Evolutionary conservation across 2,797 vertebrate genomes (phyloP), one percentile per base, ranked within the genome.

Genomic region (Pelodytes ibericus): DNA sequence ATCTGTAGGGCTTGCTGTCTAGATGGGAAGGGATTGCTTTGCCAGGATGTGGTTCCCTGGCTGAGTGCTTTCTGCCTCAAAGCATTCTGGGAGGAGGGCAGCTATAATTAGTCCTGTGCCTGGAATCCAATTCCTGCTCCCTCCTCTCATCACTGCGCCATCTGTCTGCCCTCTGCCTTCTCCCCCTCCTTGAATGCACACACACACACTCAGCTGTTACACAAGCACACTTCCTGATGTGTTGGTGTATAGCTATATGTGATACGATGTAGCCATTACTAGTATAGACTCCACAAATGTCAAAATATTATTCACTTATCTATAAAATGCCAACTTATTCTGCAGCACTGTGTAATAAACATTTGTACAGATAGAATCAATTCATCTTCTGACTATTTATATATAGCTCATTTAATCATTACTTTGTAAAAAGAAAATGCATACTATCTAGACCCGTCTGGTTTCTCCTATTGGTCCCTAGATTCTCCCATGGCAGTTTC

Each of bases 21-120:
- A 44, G 70, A 53, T 53, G 56, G 70, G 59, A 77, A 72, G 68
- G 56, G 63, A 61, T 67, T 72, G 69, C 70, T 71, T 60, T 72
- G 76, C 76, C 70, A 72, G 77, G 71, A 79, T 73, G 71, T 79
- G 77, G 77, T 79, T 79, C 71, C 64, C 77, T 79, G 77, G 77
- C 77, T 79, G 77, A 79, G 77, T 79, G 77, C 77, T 79, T 79
- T 79, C 77, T 73, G 71, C 71, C 71, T 73, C 77, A 79, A 67
- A 73, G 77, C 77, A 79, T 79, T 79, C 77, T 79, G 77, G 77
- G 77, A 79, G 64, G 64, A 73, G 77, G 77, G 88, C 84, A 75
- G 89, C 90, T 92, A 91, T 91, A 91, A 91, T 92, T 91, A 92
- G 90, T 87, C 82, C 57, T 77, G 86, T 91, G 90, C 89, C 89